Percentiles rank a stretch among this genome's conserved stretches.
phyloP scores from a whole-genome alignment of 2,888 invertebrate genomes.

The Lasioglossum calceatum region DNA sequence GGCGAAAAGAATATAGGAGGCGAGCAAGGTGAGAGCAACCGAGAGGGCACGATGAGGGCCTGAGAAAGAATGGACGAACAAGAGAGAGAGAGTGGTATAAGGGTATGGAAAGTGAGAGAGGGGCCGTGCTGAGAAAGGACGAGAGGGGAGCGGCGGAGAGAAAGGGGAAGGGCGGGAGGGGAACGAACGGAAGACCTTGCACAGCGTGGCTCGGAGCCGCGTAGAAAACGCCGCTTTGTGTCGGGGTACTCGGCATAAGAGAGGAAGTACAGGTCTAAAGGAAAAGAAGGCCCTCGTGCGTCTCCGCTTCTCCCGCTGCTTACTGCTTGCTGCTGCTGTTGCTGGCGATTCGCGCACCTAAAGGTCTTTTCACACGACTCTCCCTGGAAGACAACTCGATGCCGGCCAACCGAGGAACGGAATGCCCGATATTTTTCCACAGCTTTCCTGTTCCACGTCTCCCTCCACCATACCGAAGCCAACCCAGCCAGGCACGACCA shows the following conservation, averaged over 20 bases:
- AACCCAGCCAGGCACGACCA: neutral
- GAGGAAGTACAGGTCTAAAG: constrained; percentile 68
- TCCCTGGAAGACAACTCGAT: constrained; percentile 20
- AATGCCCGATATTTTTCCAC: constrained; percentile 23
- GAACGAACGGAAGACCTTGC: constrained; percentile 73
- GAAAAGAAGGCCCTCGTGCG: constrained; percentile 64
- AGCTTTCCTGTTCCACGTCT: constrained; percentile 7
- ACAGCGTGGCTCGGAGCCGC: constrained; percentile 53
- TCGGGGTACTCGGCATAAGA: constrained; percentile 64
- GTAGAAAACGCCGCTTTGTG: constrained; percentile 73
- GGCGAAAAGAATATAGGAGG: constrained; percentile 66
- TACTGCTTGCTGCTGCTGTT: constrained; percentile 20
- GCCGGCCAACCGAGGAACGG: neutral
- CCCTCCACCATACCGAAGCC: neutral
- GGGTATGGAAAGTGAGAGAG: neutral
- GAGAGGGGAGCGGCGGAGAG: constrained; percentile 8
- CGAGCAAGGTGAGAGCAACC: constrained; percentile 57
- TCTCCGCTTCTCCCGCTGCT: constrained; percentile 52
- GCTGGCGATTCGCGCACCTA: constrained; percentile 60
- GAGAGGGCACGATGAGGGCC: constrained; percentile 56
- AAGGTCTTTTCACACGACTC: constrained; percentile 61
- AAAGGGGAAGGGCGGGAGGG: constrained; percentile 56
- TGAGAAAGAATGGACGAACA: constrained; percentile 47
- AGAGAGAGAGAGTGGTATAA: constrained; percentile 11
- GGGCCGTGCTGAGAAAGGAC: constrained; percentile 44